Percentiles rank a stretch among this genome's conserved stretches.
These are phyloP conservation scores for Macrosoma leucophasiata DNA, from an alignment of 2,888 invertebrate species.

Conservation along the genomic window DNA sequence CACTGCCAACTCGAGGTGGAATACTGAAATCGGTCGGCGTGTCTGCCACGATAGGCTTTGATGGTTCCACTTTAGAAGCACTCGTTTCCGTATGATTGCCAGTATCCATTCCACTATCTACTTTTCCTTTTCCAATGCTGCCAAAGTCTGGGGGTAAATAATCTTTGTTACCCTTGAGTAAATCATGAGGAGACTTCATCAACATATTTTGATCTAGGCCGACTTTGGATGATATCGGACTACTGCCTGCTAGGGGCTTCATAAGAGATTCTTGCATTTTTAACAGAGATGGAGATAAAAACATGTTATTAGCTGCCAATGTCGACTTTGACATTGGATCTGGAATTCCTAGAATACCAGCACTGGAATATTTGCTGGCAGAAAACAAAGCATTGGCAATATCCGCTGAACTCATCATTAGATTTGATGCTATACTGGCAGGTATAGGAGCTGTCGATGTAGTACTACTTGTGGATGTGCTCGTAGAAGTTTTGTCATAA, in stretches of 20 bases:
- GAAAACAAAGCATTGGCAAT: constrained; percentile 81
- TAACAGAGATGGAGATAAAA: constrained; percentile 82
- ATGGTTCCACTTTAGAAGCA: constrained; percentile 67
- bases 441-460: constrained; percentile 67
- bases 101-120: constrained; percentile 59
- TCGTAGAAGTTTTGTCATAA: constrained; percentile 62
- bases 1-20: constrained; percentile 60
- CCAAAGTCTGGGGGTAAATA: constrained; percentile 74
- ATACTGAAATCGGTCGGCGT: constrained; percentile 66
- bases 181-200: constrained; percentile 65
- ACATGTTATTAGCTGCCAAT: constrained; percentile 86
- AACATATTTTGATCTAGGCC: constrained; percentile 59
- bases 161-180: constrained; percentile 61
- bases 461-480: constrained; percentile 69
- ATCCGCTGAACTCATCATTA: constrained; percentile 78
- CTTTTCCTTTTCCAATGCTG: constrained; percentile 67
- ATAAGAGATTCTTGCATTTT: constrained; percentile 81
- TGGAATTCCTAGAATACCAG: constrained; percentile 79
- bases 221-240: constrained; percentile 67
- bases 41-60: constrained; percentile 49
- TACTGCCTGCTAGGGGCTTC: constrained; percentile 76
- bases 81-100: constrained; percentile 60
- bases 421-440: constrained; percentile 74
- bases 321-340: constrained; percentile 87
- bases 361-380: constrained; percentile 78